Conservation (phyloP, 1,140 invertebrate genomes). For the Leptinotarsa undecemlineata region DNA sequence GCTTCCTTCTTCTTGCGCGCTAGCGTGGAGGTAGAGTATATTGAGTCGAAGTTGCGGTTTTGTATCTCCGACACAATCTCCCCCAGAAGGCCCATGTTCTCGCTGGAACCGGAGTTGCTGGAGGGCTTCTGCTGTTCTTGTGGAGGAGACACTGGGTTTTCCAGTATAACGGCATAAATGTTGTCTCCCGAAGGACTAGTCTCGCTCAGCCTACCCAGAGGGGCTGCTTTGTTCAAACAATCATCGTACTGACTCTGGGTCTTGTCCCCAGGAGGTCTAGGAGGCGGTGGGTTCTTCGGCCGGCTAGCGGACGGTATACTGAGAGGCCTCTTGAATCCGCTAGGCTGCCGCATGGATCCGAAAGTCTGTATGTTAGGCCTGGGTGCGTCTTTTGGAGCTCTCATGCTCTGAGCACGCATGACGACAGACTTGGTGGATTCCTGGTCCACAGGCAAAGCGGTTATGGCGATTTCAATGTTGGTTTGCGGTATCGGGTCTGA, state of each 20-base stretch:
- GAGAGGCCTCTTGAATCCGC: conserved; percentile 66
- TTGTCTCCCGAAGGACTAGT: conserved; percentile 69
- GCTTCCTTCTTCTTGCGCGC: conserved; percentile 64
- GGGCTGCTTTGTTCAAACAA: conserved; percentile 69
- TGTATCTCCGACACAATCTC: conserved; percentile 88
- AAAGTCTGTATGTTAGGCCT: conserved; percentile 71
- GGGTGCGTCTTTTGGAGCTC: conserved; percentile 62
- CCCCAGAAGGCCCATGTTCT: conserved; percentile 72
- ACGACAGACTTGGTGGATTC: conserved; percentile 62
- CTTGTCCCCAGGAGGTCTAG: conserved; percentile 58
- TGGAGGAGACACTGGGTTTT: conserved; percentile 61
- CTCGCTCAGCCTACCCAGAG: conserved; percentile 66
- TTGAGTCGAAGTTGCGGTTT: conserved; percentile 80
- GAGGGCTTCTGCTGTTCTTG: conserved; percentile 48
- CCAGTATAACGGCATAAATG: conserved; percentile 86
- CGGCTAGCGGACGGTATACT: conserved; percentile 66
- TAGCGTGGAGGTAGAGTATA: conserved; percentile 77
- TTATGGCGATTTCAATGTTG: conserved; percentile 64
- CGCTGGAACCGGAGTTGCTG: conserved; percentile 58
- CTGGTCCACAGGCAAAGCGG: conserved; percentile 61
- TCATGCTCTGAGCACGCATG: conserved; percentile 77
- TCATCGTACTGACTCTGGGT: conserved; percentile 68
- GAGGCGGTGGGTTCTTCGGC: conserved; percentile 69
- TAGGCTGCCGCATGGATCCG: conserved; percentile 74
- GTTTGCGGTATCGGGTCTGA: conserved; percentile 77